Conservation (phyloP, 2,888 invertebrate genomes). For the Apotomis capreana region DNA sequence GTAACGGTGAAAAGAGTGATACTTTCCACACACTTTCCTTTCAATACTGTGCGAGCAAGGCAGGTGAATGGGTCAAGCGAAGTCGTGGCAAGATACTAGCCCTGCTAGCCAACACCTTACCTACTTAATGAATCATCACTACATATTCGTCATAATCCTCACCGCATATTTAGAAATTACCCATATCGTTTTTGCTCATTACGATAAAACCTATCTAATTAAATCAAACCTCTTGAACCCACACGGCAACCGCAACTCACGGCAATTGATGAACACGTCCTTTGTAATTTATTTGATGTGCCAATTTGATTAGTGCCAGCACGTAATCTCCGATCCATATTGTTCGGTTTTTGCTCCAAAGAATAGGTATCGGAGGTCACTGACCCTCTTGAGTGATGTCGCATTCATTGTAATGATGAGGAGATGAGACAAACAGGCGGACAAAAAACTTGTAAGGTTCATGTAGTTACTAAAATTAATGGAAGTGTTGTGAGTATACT, state of each 20-base stretch:
- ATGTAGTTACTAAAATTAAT: conserved; percentile 3
- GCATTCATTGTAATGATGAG: conserved; percentile 7
- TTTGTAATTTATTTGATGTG: conserved; percentile 18
- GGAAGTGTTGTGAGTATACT: conserved; percentile 16
- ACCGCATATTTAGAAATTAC: neutral
- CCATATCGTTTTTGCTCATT: conserved; percentile 9
- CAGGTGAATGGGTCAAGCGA: too few species aligned
- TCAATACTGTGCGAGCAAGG: too few species aligned
- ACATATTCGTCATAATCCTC: neutral
- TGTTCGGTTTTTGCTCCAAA: conserved; percentile 34
- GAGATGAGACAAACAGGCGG: conserved; percentile 13
- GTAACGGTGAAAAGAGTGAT: too few species aligned
- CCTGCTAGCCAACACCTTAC: too few species aligned
- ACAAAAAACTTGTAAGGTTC: conserved; percentile 10
- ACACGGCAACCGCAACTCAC: conserved; percentile 11
- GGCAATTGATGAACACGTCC: conserved; percentile 23
- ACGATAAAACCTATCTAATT: conserved; percentile 1
- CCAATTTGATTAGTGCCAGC: conserved; percentile 26
- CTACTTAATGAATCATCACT: too few species aligned
- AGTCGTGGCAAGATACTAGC: too few species aligned
- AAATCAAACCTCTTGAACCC: neutral
- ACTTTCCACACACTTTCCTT: too few species aligned
- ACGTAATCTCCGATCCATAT: conserved; percentile 24
- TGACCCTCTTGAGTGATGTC: conserved; percentile 1
- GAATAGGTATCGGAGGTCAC: conserved; percentile 3